These are phyloP conservation scores for Junonia oenone DNA, from an alignment of 2,888 invertebrate species.

Conservation along the genomic window DNA sequence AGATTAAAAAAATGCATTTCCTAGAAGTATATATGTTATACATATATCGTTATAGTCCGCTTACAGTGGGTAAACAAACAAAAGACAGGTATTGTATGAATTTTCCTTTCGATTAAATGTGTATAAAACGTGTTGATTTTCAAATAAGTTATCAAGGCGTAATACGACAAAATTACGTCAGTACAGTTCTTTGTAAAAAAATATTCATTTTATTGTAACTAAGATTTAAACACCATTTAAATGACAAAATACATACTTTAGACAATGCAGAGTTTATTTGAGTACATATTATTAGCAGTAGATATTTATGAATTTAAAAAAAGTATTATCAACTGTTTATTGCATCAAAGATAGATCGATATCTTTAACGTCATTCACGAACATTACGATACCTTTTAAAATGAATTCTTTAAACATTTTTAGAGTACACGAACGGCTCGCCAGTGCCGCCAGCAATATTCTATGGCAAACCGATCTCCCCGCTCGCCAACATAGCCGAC, in stretches of 20 bases:
- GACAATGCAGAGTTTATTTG: too few relatives aligned
- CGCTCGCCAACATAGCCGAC: conserved; percentile 54
- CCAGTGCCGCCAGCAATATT: conserved; percentile 44
- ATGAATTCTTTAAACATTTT: background rate
- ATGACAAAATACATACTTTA: too few relatives aligned
- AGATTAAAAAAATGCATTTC: background rate
- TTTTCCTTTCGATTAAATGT: background rate
- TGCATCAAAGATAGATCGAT: too few relatives aligned
- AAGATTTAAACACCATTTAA: too few relatives aligned
- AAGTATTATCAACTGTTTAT: too few relatives aligned
- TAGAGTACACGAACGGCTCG: conserved; percentile 52
- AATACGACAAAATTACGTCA: background rate
- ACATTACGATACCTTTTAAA: too few relatives aligned
- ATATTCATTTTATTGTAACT: background rate
- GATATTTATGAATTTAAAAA: too few relatives aligned
- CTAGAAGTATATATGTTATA: background rate
- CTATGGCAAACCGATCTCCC: conserved; percentile 42
- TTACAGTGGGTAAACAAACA: background rate
- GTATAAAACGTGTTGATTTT: conserved; percentile 26
- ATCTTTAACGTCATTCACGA: too few relatives aligned
- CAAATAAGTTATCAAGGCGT: conserved; percentile 22
- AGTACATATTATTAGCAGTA: too few relatives aligned
- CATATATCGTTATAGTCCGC: too few relatives aligned
- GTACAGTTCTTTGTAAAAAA: background rate
- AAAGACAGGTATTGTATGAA: conserved; percentile 10